phyloP scores from a whole-genome alignment of 2,888 invertebrate species.

The Scaptodrosophila latifasciaeformis region DNA sequence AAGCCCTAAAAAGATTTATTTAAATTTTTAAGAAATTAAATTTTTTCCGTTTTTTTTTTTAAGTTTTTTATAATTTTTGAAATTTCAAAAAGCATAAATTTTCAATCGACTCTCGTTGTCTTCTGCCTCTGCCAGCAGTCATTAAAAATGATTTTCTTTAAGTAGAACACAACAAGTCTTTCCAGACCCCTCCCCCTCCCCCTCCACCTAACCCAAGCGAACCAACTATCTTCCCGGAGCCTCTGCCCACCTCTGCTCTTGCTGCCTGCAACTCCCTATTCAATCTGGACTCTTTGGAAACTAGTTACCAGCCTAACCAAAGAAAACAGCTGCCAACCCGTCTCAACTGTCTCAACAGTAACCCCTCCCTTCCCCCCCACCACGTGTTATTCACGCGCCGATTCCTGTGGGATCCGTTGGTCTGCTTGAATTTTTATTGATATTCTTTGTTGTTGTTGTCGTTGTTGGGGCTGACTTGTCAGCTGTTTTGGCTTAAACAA shows the following conservation, averaged over 20 bases:
- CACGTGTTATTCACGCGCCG: slow-evolving; percentile 11
- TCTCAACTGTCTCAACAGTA: too few species aligned
- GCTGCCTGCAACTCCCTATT: slow-evolving; percentile 24
- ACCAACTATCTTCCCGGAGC: too few species aligned
- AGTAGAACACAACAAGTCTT: slow-evolving; percentile 51
- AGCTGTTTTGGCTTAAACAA: slow-evolving; percentile 58
- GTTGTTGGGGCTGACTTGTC: slow-evolving; percentile 42
- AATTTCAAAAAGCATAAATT: too few species aligned
- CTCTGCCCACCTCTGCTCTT: too few species aligned
- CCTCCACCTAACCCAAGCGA: too few species aligned
- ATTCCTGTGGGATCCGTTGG: slow-evolving; percentile 25
- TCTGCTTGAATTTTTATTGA: slow-evolving; percentile 13
- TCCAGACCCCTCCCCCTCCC: slow-evolving; percentile 3
- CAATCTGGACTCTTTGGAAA: neutral
- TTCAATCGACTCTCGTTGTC: neutral
- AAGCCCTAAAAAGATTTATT: too few species aligned
- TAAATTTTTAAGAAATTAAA: too few species aligned
- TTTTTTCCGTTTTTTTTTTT: too few species aligned
- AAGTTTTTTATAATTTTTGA: too few species aligned
- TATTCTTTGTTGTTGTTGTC: slow-evolving; percentile 5
- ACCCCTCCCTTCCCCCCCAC: neutral
- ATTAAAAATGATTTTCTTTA: slow-evolving; percentile 61
- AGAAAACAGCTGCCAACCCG: neutral
- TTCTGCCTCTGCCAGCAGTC: slow-evolving; percentile 36
- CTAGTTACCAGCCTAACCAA: neutral